phyloP scores from a whole-genome alignment of 2,797 vertebrate genomes.

The Trachurus trachurus region DNA sequence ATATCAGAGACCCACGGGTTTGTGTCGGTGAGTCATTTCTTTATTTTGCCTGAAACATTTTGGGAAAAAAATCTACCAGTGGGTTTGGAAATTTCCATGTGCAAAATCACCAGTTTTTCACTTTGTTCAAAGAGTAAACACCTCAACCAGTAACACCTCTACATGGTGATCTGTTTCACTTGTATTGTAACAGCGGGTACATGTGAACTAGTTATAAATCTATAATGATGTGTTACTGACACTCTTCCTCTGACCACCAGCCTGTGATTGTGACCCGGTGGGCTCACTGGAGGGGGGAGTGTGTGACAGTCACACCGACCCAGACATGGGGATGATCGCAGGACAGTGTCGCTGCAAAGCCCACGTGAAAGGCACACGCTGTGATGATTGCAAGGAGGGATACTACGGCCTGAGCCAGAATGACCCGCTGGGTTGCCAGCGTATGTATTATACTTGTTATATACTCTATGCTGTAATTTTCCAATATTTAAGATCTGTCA shows the following conservation, averaged over 20 bases:
- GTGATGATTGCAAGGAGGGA: constrained; percentile 88
- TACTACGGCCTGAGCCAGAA: constrained; percentile 89
- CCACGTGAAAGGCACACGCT: constrained; percentile 86
- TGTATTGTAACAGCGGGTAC: neutral
- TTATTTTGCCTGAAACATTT: too few relatives aligned
- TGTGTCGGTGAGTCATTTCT: constrained; percentile 85
- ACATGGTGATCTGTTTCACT: neutral
- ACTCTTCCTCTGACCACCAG: constrained; percentile 62
- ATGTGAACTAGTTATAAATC: too few relatives aligned
- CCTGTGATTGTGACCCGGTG: constrained; percentile 91
- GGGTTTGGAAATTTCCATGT: neutral
- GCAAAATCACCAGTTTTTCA: neutral
- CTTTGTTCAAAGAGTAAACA: neutral
- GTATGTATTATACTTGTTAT: constrained; percentile 76
- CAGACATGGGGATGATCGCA: constrained; percentile 84
- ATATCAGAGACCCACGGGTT: constrained; percentile 84
- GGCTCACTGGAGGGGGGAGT: constrained; percentile 88
- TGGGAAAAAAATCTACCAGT: too few relatives aligned
- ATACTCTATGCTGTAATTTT: too few relatives aligned
- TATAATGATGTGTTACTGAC: neutral
- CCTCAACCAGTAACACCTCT: neutral
- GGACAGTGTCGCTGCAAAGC: constrained; percentile 92
- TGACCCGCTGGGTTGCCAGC: constrained; percentile 88
- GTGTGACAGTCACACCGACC: constrained; percentile 89
- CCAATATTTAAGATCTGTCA: neutral